Base-by-base conservation (phyloP, 1,140 invertebrate species). In the Semibalanus balanoides region DNA sequence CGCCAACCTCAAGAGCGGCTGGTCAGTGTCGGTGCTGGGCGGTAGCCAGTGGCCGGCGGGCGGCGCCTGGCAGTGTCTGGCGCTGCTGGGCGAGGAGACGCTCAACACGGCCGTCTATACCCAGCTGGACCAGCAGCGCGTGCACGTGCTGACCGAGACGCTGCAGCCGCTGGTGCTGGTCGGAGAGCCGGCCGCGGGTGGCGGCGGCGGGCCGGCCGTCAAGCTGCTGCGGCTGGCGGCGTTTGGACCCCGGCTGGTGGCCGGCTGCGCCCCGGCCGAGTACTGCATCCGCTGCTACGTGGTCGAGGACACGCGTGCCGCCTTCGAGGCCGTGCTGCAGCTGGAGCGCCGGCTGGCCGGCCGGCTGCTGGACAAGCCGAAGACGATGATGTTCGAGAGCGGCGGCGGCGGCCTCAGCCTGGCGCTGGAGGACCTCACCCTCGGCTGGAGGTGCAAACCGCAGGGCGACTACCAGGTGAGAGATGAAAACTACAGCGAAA, bases 381-480 rank as follows among this genome's bases (percentile, higher is more conserved):
- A 93, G 81, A 89, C 90, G 7, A 87, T 97, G 77, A 85, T 91
- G 76, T 96, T 95, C 84, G 91, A 94, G 85, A 93, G 96, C 82
- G 93, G 92, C 76, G 92, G 92, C 1, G 90, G 91, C 69, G 90
- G 92, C 81, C 85, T 98, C 0, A 93, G 91, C 84, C 86, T 98
- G 64, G 91, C 88, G 78, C 85, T 96, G 76, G 93, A 95, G 80
- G 91, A 93, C 80, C 87, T 95, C 22, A 90, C 91, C 64, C 88
- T 90, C 76, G 93, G 93, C 31, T 96, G 93, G 93, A 90, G 89
- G 83, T 90, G 89, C 79, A 95, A 94, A 84, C 89, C 92, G 14
- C 89, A 90, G 31, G 90, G 90, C 40, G 91, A 92, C 79, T 94
- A 93, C 78, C 70, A 72, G 70, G 70, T 72, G 29, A 14, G n/a